Conservation (phyloP, 2,888 invertebrate species). For the Cheilosia vulpina region DNA sequence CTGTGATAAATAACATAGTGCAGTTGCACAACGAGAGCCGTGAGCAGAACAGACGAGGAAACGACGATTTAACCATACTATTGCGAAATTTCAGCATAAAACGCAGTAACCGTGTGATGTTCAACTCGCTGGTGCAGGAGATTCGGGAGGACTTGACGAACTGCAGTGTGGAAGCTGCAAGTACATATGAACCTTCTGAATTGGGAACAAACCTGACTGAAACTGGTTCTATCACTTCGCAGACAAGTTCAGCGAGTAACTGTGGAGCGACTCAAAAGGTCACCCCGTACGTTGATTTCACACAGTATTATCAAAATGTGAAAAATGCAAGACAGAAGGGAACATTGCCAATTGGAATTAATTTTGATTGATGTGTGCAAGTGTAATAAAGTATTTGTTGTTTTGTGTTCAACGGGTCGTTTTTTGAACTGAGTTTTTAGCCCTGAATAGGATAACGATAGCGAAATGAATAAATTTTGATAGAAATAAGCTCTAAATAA, state of each 20-base stretch:
- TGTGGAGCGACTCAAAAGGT: constrained; percentile 88
- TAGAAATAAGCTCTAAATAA: too few relatives aligned
- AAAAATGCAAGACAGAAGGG: constrained; percentile 88
- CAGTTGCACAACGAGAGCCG: constrained; percentile 92
- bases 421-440: neutral
- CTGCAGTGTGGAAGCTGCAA: constrained; percentile 19
- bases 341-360: constrained; percentile 87
- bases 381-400: constrained; percentile 53
- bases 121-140: constrained; percentile 87
- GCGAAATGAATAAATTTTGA: too few relatives aligned
- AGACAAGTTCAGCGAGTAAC: constrained; percentile 75
- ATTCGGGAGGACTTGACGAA: constrained; percentile 81
- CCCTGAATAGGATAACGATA: too few relatives aligned
- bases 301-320: constrained; percentile 90
- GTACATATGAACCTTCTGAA: constrained; percentile 45
- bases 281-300: constrained; percentile 93
- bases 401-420: constrained; percentile 4
- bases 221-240: constrained; percentile 50
- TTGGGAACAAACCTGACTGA: constrained; percentile 62
- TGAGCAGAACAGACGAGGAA: constrained; percentile 77
- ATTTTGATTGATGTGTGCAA: constrained; percentile 80
- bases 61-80: constrained; percentile 93
- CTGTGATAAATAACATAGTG: constrained; percentile 92
- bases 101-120: constrained; percentile 83
- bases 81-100: constrained; percentile 92